Conservation (phyloP, 2,797 vertebrate genomes). For the Sphenodon punctatus region DNA sequence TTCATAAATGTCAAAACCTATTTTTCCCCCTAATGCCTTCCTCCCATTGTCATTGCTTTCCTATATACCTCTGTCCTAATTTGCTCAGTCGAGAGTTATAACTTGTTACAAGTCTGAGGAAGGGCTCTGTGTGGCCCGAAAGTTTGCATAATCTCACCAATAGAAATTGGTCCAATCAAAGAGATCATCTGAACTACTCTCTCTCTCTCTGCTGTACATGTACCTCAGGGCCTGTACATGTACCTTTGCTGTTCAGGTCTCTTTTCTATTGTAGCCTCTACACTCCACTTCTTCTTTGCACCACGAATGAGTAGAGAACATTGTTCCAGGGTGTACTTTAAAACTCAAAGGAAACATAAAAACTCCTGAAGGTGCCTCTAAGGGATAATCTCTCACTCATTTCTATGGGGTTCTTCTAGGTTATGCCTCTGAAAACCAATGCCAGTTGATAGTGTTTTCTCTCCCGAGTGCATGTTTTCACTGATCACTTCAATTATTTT, state of each 20-base stretch:
- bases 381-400: neutral
- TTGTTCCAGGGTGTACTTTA: neutral
- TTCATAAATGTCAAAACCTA: too few relatives aligned
- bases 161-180: too few relatives aligned
- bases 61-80: too few relatives aligned
- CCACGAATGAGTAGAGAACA: neutral
- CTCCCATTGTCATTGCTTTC: too few relatives aligned
- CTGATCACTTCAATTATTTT: constrained; percentile 10
- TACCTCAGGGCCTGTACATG: neutral
- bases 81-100: too few relatives aligned
- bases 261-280: neutral
- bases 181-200: too few relatives aligned
- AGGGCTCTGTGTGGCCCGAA: too few relatives aligned
- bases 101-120: too few relatives aligned
- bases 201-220: neutral
- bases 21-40: too few relatives aligned
- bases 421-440: neutral
- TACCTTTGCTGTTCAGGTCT: neutral
- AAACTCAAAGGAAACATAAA: neutral
- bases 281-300: neutral
- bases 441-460: neutral
- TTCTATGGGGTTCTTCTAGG: neutral
- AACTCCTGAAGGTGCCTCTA: accelerated
- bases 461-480: neutral
- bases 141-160: too few relatives aligned